Evolutionary conservation across 2,797 vertebrate genomes (phyloP).

Genomic region (Craterocephalus amniculus): DNA sequence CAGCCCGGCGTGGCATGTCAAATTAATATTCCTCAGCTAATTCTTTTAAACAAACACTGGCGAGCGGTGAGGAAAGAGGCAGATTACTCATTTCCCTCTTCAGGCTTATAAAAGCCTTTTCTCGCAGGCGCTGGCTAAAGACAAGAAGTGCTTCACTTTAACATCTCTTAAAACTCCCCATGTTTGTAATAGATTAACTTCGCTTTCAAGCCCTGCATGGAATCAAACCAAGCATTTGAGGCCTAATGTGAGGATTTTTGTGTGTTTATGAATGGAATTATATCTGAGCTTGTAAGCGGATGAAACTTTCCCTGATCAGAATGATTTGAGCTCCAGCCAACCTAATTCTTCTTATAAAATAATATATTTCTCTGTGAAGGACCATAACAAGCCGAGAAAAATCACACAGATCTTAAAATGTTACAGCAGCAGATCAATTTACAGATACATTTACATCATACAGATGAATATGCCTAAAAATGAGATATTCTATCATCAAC

Average conservation of each 20-base stretch:
- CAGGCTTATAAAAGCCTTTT: slow-evolving; percentile 31
- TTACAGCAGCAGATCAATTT: neutral
- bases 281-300: slow-evolving; percentile 24
- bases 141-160: slow-evolving; percentile 20
- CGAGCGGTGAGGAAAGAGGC: slow-evolving; percentile 53
- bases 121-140: slow-evolving; percentile 42
- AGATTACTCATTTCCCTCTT: slow-evolving; percentile 47
- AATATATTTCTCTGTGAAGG: neutral
- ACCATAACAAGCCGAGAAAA: neutral
- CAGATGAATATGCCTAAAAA: neutral
- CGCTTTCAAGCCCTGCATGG: slow-evolving; percentile 20
- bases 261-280: slow-evolving; percentile 25
- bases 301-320: slow-evolving; percentile 40
- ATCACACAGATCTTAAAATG: neutral
- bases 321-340: slow-evolving; percentile 40
- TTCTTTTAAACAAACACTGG: slow-evolving; percentile 64
- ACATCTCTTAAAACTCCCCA: slow-evolving; percentile 11
- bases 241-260: slow-evolving; percentile 19
- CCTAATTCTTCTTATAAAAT: too few species aligned
- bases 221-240: slow-evolving; percentile 43
- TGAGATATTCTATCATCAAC: neutral
- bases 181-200: slow-evolving; percentile 1
- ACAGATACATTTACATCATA: neutral
- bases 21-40: slow-evolving; percentile 72
- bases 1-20: slow-evolving; percentile 62